Percentiles rank a stretch among this genome's conserved stretches.
phyloP scores from a whole-genome alignment of 2,113 vertebrate species.

The Xyliphius kryptos region DNA sequence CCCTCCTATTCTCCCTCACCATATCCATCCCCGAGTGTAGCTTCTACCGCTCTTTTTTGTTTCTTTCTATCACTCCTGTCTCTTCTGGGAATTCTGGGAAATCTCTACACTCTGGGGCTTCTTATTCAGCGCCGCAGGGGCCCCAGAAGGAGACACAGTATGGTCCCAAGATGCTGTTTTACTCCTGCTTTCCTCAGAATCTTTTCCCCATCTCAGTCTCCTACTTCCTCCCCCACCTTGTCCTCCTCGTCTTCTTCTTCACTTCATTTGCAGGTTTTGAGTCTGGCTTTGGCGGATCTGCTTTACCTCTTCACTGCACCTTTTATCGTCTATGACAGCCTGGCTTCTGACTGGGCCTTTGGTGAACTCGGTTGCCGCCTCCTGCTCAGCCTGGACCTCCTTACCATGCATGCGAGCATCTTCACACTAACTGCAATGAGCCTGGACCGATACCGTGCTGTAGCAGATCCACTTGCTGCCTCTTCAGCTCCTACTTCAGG shows the following conservation, averaged over 20 bases:
- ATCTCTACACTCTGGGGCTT: conserved; percentile 73
- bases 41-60: conserved; percentile 70
- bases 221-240: conserved; percentile 44
- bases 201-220: conserved; percentile 51
- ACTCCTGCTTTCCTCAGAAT: conserved; percentile 51
- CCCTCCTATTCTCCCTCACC: conserved; percentile 56
- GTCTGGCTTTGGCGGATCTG: conserved; percentile 73
- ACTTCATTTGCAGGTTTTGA: conserved; percentile 72
- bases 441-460: conserved; percentile 70
- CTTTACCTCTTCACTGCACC: conserved; percentile 75
- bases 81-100: conserved; percentile 68
- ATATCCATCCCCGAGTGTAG: conserved; percentile 63
- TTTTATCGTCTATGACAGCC: conserved; percentile 75
- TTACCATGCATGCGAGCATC: conserved; percentile 80
- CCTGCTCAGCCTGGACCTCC: conserved; percentile 73
- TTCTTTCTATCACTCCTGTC: conserved; percentile 72
- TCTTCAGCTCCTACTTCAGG: conserved; percentile 63
- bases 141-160: conserved; percentile 47
- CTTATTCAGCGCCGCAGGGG: conserved; percentile 57
- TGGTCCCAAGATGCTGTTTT: conserved; percentile 48
- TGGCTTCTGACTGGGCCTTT: conserved; percentile 73
- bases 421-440: conserved; percentile 78
- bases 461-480: conserved; percentile 66
- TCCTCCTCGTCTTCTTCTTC: conserved; percentile 56
- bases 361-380: conserved; percentile 72